Evolutionary conservation across 2,888 invertebrate species (phyloP).

Genomic region (Thera obeliscata): DNA sequence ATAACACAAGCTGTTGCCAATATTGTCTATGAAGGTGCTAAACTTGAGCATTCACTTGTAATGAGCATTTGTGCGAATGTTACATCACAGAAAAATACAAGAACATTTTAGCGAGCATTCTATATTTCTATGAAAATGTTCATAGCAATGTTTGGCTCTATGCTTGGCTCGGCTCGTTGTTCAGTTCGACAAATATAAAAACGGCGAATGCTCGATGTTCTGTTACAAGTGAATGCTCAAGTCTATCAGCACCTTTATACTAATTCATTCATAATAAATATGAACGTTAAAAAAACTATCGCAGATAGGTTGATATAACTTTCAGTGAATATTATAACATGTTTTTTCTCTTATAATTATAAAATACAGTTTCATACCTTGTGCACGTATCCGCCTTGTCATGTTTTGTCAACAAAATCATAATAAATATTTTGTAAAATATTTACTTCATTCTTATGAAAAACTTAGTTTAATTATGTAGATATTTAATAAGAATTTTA

Average conservation of each 20-base stretch:
- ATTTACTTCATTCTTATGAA: not conserved
- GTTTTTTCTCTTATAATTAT: not conserved
- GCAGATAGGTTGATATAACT: not conserved
- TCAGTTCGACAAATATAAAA: too few relatives aligned
- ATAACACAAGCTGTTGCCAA: not conserved
- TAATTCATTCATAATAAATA: too few relatives aligned
- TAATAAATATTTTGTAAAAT: constrained; percentile 21
- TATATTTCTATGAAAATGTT: too few relatives aligned
- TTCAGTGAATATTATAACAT: not conserved
- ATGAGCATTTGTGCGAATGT: too few relatives aligned
- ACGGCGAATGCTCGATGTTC: too few relatives aligned
- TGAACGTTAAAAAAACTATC: not conserved
- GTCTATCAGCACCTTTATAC: too few relatives aligned
- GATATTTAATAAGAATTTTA: constrained; percentile 1
- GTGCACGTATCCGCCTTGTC: constrained; percentile 24
- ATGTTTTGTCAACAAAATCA: constrained; percentile 14
- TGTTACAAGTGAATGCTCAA: too few relatives aligned
- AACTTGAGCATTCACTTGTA: not conserved
- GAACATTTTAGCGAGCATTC: too few relatives aligned
- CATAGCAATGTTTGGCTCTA: too few relatives aligned
- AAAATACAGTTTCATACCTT: constrained; percentile 3
- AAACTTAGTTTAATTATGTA: constrained; percentile 3
- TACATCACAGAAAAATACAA: too few relatives aligned
- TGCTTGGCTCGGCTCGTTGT: too few relatives aligned
- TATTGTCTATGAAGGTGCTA: not conserved